phyloP scores from a whole-genome alignment of 1,140 invertebrate genomes.

The Acyrthosiphon pisum region DNA sequence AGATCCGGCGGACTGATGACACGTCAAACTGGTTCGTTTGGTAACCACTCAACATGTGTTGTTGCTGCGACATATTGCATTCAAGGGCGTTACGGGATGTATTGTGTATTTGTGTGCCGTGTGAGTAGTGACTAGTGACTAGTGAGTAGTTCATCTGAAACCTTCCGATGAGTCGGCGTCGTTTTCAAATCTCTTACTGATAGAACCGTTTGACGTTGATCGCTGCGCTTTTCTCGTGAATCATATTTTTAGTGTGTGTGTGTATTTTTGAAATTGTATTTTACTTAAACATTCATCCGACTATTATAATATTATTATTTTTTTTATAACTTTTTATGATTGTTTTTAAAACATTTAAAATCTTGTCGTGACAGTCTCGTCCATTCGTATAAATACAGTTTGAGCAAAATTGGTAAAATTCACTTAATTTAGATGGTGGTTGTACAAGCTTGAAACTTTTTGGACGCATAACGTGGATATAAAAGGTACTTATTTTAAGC shows the following conservation, averaged over 20 bases:
- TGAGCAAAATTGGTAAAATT: background rate
- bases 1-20: background rate
- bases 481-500: background rate
- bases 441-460: background rate
- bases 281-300: background rate
- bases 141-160: constrained; percentile 2
- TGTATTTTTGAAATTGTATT: background rate
- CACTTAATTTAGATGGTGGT: background rate
- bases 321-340: background rate
- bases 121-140: background rate
- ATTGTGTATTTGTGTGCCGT: background rate
- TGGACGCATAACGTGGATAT: background rate
- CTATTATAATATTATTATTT: background rate
- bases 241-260: background rate
- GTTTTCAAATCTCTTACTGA: background rate
- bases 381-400: background rate
- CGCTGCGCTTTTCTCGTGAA: background rate
- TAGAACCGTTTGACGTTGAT: background rate
- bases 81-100: constrained; percentile 47
- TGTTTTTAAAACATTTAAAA: background rate
- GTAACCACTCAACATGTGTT: constrained; percentile 45
- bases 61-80: background rate
- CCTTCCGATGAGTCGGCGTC: background rate
- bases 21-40: constrained; percentile 49
- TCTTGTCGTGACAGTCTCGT: background rate